Evolutionary conservation across 2,113 vertebrate genomes (phyloP), one percentile per base, ranked within the genome.

Genomic region (Hyperoodon ampullatus): DNA sequence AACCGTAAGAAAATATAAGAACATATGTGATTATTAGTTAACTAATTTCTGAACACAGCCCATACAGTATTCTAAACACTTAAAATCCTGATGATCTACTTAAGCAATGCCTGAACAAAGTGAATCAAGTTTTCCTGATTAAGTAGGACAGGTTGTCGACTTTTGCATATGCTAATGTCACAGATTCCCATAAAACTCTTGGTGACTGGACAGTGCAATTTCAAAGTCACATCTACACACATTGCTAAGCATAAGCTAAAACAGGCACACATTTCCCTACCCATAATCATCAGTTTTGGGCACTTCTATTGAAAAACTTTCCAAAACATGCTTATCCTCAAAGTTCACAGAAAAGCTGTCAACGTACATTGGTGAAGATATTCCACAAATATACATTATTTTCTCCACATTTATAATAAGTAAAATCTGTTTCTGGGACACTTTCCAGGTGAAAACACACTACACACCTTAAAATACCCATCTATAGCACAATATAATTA

Each of bases 71-170:
- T 60, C 19, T 88, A 78, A 93, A 91, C 11, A 94, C 21, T 60
- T 83, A 92, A 8, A 90, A 93, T 93, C 26, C 55, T 80, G 63
- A 94, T 93, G n/a, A 78, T 95, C 47, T 39, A 95, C 61, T n/a
- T 71, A 9, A 53, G 44, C 42, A 90, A 87, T 47, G 85, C 30
- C 42, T 16, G 70, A 75, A 94, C 44, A 93, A 55, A 55, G 47
- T 47, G 50, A 87, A 90, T 66, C 68, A 94, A 78, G 68, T 42
- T 70, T 94, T 94, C 65, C 21, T 35, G 70, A 96, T 70, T 80
- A 80, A 95, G 94, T 39, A 92, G 12, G 86, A 84, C 50, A 93
- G 85, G 65, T 53, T 93, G 42, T 15, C 0, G 11, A 87, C 13
- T 90, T 88, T 74, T 90, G 65, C 65, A 80, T 90, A 84, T 35